These are phyloP conservation scores for Acromyrmex echinatior DNA, from an alignment of 1,140 invertebrate species.

Conservation along the genomic window DNA sequence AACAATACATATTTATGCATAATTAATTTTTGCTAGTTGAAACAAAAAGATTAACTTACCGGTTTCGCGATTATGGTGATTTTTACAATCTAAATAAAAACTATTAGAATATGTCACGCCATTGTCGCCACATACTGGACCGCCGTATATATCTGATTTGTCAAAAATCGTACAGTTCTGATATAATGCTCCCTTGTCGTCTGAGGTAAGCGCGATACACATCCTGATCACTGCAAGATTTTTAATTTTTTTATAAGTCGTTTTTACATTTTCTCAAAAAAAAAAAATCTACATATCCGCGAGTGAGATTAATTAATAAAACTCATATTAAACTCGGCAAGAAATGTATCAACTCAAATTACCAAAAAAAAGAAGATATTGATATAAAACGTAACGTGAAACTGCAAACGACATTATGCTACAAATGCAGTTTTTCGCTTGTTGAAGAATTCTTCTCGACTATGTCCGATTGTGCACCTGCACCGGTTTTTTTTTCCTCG, in stretches of 20 bases:
- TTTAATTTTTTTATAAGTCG: neutral
- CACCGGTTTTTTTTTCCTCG: constrained; percentile 11
- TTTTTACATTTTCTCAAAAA: neutral
- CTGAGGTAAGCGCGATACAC: neutral
- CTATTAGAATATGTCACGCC: constrained; percentile 75
- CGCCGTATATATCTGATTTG: constrained; percentile 54
- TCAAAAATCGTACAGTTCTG: constrained; percentile 64
- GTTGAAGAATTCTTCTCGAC: neutral
- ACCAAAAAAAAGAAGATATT: constrained; percentile 9
- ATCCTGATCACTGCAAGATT: constrained; percentile 31
- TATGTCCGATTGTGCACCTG: neutral
- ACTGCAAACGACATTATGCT: neutral
- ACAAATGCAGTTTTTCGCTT: neutral
- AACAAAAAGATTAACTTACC: constrained; percentile 32
- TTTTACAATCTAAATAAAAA: constrained; percentile 76
- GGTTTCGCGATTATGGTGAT: constrained; percentile 55
- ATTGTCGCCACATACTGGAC: constrained; percentile 72
- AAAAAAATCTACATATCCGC: neutral
- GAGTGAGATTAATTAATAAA: neutral
- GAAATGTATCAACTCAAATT: neutral
- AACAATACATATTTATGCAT: neutral
- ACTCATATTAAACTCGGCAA: neutral
- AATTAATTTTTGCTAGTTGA: neutral
- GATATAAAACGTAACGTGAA: neutral
- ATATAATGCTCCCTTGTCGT: constrained; percentile 42